Evolutionary conservation across 2,797 vertebrate genomes (phyloP), one percentile per base, ranked within the genome.

Genomic region (Phoxinus dragarum): DNA sequence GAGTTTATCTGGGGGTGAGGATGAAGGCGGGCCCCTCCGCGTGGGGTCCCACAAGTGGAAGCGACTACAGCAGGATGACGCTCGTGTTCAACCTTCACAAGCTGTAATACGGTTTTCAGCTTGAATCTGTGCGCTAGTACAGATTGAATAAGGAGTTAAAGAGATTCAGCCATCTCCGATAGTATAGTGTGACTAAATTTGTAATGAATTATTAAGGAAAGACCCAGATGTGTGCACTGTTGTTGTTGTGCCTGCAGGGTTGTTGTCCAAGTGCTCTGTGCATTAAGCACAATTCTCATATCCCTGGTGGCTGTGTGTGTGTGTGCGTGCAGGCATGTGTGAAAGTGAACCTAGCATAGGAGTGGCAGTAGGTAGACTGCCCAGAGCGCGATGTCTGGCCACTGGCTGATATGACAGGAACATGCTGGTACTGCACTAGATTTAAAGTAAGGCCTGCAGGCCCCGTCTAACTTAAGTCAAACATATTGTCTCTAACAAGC

Each of bases 11-110:
- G 86, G 91, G 91, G 93, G 75, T 85, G 40, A 73, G 84, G 23
- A 61, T 85, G 52, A 44, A 80, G 54, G 68, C 56, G 92, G 92
- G 91, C 91, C 92, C 87, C 92, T 90, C 91, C 78, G 90, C 89
- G 87, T 80, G 69, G 88, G 91, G 93, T 93, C 93, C 86, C 87
- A 92, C 92, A 93, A 94, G 89, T 89, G 88, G 90, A 93, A 94
- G 92, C 94, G 93, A 94, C 93, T 94, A 93, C 92, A 91, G 47
- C 86, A 91, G 92, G 93, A 95, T 91, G 90, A 92, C 91, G 93
- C 93, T 94, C 88, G 86, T 90, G 88, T 81, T 86, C 90, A 91
- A 92, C 90, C 87, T 86, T 89, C 86, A 88, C 67, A 87, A 86
- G 91, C 90, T 89, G 56, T 31, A 52, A 69, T 38, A 23, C 47